Evolutionary conservation across 2,797 vertebrate species (phyloP).

Genomic region (Chaetodon trifasciatus): DNA sequence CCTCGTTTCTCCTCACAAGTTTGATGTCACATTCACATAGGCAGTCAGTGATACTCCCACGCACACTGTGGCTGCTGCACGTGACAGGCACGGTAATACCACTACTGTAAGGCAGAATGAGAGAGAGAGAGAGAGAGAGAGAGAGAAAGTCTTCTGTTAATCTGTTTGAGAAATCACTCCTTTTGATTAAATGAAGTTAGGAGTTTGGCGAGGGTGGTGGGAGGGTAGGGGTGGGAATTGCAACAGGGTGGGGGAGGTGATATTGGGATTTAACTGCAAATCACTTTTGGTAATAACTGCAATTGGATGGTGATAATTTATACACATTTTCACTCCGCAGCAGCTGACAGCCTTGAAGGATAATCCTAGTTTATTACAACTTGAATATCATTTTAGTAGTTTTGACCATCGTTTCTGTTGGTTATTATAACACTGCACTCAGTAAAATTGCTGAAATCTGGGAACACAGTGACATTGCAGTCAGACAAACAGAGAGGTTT

Average conservation of each 20-base stretch:
- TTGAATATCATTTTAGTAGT: constrained; percentile 3
- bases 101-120: constrained; percentile 30
- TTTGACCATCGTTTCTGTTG: constrained; percentile 11
- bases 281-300: constrained; percentile 52
- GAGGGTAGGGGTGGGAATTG: constrained; percentile 26
- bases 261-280: constrained; percentile 53
- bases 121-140: constrained; percentile 20
- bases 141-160: constrained; percentile 66
- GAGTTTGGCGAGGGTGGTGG: constrained; percentile 44
- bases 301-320: constrained; percentile 40
- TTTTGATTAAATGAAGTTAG: constrained; percentile 76
- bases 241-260: constrained; percentile 32
- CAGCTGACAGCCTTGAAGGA: constrained; percentile 44
- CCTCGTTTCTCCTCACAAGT: constrained; percentile 49
- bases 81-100: constrained; percentile 65
- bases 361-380: constrained; percentile 38
- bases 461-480: background rate
- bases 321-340: constrained; percentile 21
- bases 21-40: constrained; percentile 63
- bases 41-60: constrained; percentile 66
- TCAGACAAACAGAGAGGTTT: background rate
- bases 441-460: background rate
- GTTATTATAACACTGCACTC: background rate
- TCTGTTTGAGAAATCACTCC: constrained; percentile 77
- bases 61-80: constrained; percentile 57